These are phyloP conservation scores for Mastomys natalensis DNA, from an alignment of 2,113 vertebrate species.

Conservation along the genomic window DNA sequence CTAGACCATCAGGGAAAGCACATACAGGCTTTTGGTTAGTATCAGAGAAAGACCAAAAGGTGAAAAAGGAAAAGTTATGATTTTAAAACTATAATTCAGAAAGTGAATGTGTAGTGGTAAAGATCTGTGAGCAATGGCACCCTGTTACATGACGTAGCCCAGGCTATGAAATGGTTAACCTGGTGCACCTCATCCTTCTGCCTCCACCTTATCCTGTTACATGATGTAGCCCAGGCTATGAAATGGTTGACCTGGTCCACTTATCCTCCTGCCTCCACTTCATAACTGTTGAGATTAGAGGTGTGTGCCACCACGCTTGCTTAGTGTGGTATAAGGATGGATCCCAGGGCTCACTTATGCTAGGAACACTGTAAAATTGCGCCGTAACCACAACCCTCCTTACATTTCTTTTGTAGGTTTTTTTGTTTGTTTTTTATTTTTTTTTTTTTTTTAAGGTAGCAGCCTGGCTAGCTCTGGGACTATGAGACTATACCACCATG, in stretches of 20 bases:
- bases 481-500: background rate
- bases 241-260: background rate
- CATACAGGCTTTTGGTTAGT: background rate
- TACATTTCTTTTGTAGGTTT: background rate
- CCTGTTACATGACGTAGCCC: background rate
- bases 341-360: background rate
- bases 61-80: background rate
- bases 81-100: background rate
- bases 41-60: background rate
- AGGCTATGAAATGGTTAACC: background rate
- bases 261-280: background rate
- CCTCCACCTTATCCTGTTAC: background rate
- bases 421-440: background rate
- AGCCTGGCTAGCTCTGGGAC: background rate
- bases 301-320: background rate
- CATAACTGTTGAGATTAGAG: background rate
- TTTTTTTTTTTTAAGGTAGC: background rate
- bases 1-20: background rate
- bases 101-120: background rate
- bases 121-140: background rate
- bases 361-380: background rate
- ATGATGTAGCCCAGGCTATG: background rate
- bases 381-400: background rate
- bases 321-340: background rate
- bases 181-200: background rate